Percentiles rank a stretch among this genome's conserved stretches.
Conservation (phyloP, 2,888 invertebrate genomes). For the Leptodirus hochenwartii region DNA sequence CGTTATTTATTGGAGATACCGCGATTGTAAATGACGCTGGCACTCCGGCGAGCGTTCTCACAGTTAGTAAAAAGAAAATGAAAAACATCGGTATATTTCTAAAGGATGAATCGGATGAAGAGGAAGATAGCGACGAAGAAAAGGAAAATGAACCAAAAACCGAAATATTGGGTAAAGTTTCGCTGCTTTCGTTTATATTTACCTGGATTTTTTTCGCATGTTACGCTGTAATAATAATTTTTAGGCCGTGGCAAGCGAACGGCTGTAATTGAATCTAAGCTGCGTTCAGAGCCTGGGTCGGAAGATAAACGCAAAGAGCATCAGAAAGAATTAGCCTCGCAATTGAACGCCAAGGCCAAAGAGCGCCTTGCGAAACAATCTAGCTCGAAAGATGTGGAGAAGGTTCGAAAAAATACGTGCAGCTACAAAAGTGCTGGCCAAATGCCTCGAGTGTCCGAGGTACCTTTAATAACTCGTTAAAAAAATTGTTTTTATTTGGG, state of each 20-base stretch:
- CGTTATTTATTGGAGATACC: slow-evolving; percentile 92
- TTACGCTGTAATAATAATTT: too few relatives aligned
- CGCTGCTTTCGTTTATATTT: too few relatives aligned
- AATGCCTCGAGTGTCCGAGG: slow-evolving; percentile 86
- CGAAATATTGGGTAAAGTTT: slow-evolving; percentile 57
- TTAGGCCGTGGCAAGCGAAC: slow-evolving; percentile 54
- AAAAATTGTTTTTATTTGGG: too few relatives aligned
- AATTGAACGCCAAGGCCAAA: slow-evolving; percentile 82
- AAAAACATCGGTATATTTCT: slow-evolving; percentile 92
- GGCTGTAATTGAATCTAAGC: slow-evolving; percentile 82
- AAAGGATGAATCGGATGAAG: slow-evolving; percentile 75
- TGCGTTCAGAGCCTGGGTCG: slow-evolving; percentile 84
- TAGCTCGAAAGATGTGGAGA: slow-evolving; percentile 70
- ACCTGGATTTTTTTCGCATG: too few relatives aligned
- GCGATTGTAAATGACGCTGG: slow-evolving; percentile 84
- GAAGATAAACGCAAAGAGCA: slow-evolving; percentile 96
- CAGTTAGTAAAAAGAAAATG: slow-evolving; percentile 84
- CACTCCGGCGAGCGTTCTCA: slow-evolving; percentile 68
- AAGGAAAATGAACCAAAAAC: slow-evolving; percentile 49
- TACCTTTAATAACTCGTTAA: too few relatives aligned
- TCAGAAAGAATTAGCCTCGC: slow-evolving; percentile 83
- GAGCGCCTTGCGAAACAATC: slow-evolving; percentile 80
- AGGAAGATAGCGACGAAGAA: slow-evolving; percentile 57
- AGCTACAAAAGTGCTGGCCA: slow-evolving; percentile 86
- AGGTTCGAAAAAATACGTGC: slow-evolving; percentile 82